Evolutionary conservation across 2,888 invertebrate species (phyloP).

Genomic region (Chouioia cunea): DNA sequence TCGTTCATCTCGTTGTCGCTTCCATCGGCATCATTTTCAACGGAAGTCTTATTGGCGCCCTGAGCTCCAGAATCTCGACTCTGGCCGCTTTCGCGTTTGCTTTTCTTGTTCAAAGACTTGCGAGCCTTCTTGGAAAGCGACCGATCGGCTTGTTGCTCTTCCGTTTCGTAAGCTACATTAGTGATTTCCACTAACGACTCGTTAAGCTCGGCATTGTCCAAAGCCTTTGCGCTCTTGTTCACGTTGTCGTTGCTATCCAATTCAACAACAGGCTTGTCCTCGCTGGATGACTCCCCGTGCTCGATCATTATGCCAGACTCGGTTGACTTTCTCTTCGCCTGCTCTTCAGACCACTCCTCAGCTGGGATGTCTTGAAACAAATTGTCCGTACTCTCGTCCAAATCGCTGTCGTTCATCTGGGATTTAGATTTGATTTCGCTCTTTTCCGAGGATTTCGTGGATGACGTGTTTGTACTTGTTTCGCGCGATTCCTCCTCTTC

Average conservation of each 20-base stretch:
- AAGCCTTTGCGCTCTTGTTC: constrained; percentile 8
- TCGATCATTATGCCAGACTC: constrained; percentile 48
- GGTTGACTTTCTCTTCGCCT: background rate
- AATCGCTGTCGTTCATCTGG: constrained; percentile 43
- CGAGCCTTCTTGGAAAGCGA: background rate
- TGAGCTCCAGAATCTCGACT: background rate
- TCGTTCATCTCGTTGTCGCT: constrained; percentile 5
- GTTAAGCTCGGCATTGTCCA: background rate
- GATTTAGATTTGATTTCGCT: background rate
- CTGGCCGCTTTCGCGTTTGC: background rate
- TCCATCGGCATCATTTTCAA: background rate
- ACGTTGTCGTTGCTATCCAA: constrained; percentile 13
- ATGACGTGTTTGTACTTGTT: background rate
- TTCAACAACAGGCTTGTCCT: constrained; percentile 24
- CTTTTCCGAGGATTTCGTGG: constrained; percentile 9
- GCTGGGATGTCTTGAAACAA: constrained; percentile 58
- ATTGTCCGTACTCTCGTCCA: constrained; percentile 42
- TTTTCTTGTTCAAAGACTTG: constrained; percentile 18
- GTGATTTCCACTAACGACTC: background rate
- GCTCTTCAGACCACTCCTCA: constrained; percentile 51
- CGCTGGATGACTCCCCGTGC: constrained; percentile 30
- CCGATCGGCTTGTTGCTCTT: constrained; percentile 1
- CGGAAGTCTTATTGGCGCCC: background rate
- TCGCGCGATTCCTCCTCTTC: constrained; percentile 13
- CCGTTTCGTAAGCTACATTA: background rate